Base-by-base conservation (phyloP, 2,113 vertebrate genomes). In the Prunella himalayana region DNA sequence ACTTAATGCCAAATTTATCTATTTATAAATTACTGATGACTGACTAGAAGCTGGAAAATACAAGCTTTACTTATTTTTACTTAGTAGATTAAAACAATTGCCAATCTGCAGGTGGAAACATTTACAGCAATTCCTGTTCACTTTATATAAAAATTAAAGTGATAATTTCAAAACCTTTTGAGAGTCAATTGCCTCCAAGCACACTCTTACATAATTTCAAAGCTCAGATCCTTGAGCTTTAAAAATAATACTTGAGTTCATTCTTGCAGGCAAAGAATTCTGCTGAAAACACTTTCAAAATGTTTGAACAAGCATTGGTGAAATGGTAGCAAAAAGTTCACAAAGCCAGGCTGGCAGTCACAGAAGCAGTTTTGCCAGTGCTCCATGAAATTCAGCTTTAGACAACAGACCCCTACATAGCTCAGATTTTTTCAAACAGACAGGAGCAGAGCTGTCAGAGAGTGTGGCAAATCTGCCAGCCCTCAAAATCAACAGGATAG, bases 291-390 rank as follows among this genome's bases (percentile, higher is more conserved):
- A 63, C 81, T 92, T 86, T 84, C 65, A 90, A 39, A 78, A 21
- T 69, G 30, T 92, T 94, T 72, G 64, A 90, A 88, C 75, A 72
- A 75, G 57, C 47, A 13, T 0, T n/a, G 81, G 91, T 51, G 71
- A 94, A 97, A 96, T 2, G 37, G 92, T 37, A 75, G 93, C 94
- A 95, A 77, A 95, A 92, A 88, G 95, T 82, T 95, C 95, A 84
- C 51, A 91, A 70, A 82, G 91, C 56, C 86, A 95, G 85, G 56
- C 65, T 86, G 88, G 83, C 63, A 82, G 68, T 22, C 95, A 89
- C 87, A 88, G 90, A 71, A 70, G 86, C 76, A 77, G 86, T 94
- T 95, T 95, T 91, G 92, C 78, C 95, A 92, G 82, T 28, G 51
- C 54, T 90, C 82, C 49, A 70, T 1, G 33, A 94, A 97, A 92